phyloP scores from a whole-genome alignment of 2,113 vertebrate species.

The Sturnira hondurensis region DNA sequence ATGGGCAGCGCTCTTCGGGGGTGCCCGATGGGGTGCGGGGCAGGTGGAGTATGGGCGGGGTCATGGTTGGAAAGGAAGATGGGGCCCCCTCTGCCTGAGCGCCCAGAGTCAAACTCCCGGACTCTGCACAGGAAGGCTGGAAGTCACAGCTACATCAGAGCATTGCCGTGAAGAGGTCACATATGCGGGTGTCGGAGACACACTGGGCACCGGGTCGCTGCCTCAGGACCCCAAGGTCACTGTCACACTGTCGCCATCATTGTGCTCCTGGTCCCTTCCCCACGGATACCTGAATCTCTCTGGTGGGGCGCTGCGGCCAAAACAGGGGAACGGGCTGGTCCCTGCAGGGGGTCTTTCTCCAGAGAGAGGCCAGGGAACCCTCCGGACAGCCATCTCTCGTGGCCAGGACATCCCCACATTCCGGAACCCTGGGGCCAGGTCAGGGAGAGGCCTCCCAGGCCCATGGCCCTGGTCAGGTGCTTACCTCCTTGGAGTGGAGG shows the following conservation, averaged over 20 bases:
- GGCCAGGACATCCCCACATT: too few relatives aligned
- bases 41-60: neutral
- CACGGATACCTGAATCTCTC: rapidly evolving
- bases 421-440: neutral
- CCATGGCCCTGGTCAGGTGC: neutral
- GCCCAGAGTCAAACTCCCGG: rapidly evolving
- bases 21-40: neutral
- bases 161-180: rapidly evolving
- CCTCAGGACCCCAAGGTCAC: rapidly evolving
- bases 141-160: rapidly evolving
- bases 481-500: constrained; percentile 52
- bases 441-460: neutral
- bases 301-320: too few relatives aligned
- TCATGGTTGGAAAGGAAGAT: rapidly evolving
- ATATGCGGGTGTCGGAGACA: rapidly evolving
- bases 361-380: too few relatives aligned
- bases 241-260: too few relatives aligned
- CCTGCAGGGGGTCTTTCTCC: neutral
- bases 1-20: rapidly evolving
- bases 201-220: rapidly evolving
- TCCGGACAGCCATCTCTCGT: neutral
- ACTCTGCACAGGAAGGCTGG: rapidly evolving
- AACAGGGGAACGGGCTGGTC: neutral
- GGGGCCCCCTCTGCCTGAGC: rapidly evolving
- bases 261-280: neutral